Percentiles rank a stretch among this genome's conserved stretches.
These are phyloP conservation scores for Salminus brasiliensis DNA, from an alignment of 2,113 vertebrate genomes.

Conservation along the genomic window DNA sequence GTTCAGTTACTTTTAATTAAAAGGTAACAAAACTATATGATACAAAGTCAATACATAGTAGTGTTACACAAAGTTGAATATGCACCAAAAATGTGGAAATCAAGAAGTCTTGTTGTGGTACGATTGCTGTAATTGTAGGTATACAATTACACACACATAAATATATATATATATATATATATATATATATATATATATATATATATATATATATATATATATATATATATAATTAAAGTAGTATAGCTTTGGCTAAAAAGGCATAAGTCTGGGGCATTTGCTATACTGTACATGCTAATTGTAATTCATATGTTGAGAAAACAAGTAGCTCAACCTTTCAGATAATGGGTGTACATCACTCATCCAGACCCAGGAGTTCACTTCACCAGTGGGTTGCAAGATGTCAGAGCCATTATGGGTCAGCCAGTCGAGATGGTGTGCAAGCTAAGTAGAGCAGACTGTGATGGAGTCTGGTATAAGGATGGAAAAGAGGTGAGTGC, in stretches of 20 bases:
- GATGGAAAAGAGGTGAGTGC: conserved; percentile 81
- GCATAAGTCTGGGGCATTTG: no score
- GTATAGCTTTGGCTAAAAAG: no score
- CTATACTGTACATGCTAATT: background rate
- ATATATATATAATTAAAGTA: no score
- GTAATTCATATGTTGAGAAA: background rate
- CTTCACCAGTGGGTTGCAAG: conserved; percentile 77
- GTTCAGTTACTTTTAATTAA: background rate
- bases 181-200: no score
- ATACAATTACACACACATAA: no score
- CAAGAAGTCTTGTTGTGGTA: background rate
- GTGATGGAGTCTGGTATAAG: conserved; percentile 83
- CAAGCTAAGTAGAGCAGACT: conserved; percentile 73
- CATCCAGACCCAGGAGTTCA: conserved; percentile 71
- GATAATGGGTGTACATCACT: background rate
- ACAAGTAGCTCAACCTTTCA: background rate
- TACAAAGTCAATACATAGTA: background rate
- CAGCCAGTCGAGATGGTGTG: conserved; percentile 77
- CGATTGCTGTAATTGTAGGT: no score
- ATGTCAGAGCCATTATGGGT: conserved; percentile 73
- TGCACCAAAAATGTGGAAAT: background rate
- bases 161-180: no score
- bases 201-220: no score
- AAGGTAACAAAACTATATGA: background rate
- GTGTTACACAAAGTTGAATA: background rate